These are phyloP conservation scores for Meiosimyza decipiens DNA, from an alignment of 2,888 invertebrate species.

Conservation along the genomic window DNA sequence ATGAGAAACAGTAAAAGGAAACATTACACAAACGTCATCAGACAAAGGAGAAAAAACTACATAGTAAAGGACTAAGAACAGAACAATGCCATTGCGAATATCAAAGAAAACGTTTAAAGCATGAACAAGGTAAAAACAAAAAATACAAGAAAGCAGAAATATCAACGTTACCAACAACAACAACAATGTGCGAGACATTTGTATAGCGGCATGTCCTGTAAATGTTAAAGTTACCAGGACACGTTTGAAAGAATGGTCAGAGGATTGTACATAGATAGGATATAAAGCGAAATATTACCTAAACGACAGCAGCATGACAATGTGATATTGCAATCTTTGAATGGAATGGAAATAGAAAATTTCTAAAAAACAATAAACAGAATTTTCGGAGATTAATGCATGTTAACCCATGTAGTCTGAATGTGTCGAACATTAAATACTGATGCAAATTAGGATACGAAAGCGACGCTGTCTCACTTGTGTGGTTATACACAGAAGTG, in stretches of 20 bases:
- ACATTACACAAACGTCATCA: neutral
- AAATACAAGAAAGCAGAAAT: neutral
- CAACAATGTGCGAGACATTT: neutral
- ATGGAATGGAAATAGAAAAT: slow-evolving; percentile 12
- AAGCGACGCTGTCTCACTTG: too few relatives aligned
- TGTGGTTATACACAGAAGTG: too few relatives aligned
- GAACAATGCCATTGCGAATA: slow-evolving; percentile 4
- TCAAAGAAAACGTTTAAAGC: slow-evolving; percentile 10
- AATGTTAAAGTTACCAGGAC: neutral
- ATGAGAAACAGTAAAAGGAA: neutral
- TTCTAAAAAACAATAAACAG: neutral
- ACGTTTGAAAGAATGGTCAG: slow-evolving; percentile 4
- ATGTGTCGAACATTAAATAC: too few relatives aligned
- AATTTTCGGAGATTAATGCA: too few relatives aligned
- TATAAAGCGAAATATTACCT: neutral
- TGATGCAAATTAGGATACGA: too few relatives aligned
- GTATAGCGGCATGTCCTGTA: slow-evolving; percentile 3
- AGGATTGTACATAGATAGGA: neutral
- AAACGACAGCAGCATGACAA: slow-evolving; percentile 12
- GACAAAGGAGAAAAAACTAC: neutral
- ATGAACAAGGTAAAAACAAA: neutral
- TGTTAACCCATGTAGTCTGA: too few relatives aligned
- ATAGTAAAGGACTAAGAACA: neutral
- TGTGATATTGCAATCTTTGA: slow-evolving; percentile 3
- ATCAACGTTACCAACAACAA: neutral